Evolutionary conservation across 2,113 vertebrate species (phyloP), one percentile per base, ranked within the genome.

Genomic region (Hyaena hyaena): DNA sequence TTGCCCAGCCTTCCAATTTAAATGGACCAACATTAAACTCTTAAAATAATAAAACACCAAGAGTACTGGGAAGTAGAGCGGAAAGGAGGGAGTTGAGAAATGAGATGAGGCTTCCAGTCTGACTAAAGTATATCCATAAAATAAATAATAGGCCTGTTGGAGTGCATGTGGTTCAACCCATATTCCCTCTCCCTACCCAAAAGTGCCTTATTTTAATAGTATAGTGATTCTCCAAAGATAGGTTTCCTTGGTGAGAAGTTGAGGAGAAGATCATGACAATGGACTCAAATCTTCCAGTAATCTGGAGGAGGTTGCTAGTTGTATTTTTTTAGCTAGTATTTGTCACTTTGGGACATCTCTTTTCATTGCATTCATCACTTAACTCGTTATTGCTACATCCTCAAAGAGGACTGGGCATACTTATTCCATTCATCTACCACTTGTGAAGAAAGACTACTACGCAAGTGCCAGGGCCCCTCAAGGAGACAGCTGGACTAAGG

Each of bases 1-100:
- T 93, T 95, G 80, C 55, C 43, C 73, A 86, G 45, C 48, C 45
- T 90, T 93, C 82, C 77, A 48, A 10, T 88, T 88, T 94, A 77
- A 97, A 55, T 92, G 68, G 90, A 50, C 11, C 7, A 88, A 86
- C 23, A 77, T 86, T 97, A 95, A 97, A 87, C 86, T 96, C 84
- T 96, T 94, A 89, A 92, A 86, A 85, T 69, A 96, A 66, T 65
- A 68, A 90, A 95, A 66, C 45, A 39, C 45, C 14, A 17, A 95
- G 80, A 92, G 65, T 71, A 85, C 73, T 63, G 86, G 43, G 53
- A 90, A 94, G 92, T 39, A 1, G 21, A 95, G 6, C 0, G 8
- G 90, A 85, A 93, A 89, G 61, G 50, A 95, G 53, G 50, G 65
- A 68, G 48, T 15, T 50, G 89, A 85, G 82, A 86, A 88, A 76